Conservation (phyloP, 2,113 vertebrate species). For the Quiscalus mexicanus region DNA sequence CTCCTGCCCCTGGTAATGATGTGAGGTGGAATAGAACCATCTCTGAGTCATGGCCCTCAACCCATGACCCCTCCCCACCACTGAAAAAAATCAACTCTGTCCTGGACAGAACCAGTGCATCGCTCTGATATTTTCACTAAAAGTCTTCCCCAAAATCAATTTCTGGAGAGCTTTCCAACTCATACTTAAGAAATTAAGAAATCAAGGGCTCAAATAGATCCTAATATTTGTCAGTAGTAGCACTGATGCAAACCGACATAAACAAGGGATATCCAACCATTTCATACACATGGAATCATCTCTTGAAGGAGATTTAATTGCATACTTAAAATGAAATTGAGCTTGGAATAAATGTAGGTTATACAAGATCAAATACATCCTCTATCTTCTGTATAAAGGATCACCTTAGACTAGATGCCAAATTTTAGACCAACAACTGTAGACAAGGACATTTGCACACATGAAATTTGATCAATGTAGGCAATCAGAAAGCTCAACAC, state of each 20-base stretch:
- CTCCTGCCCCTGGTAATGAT: not conserved
- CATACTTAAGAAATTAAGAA: not conserved
- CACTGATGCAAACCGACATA: not conserved
- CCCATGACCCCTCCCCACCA: fast-evolving
- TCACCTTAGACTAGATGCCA: not conserved
- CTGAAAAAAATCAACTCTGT: not conserved
- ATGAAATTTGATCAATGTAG: not conserved
- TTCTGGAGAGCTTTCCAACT: not conserved
- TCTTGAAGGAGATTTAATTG: not conserved
- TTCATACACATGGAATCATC: not conserved
- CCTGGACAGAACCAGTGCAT: not conserved
- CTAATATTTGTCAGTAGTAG: not conserved
- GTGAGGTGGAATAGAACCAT: not conserved
- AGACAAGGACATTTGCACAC: not conserved
- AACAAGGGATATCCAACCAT: not conserved
- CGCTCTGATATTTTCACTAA: fast-evolving
- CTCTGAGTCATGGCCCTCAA: fast-evolving
- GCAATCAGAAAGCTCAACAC: not conserved
- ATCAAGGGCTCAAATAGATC: not conserved
- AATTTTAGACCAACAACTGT: not conserved
- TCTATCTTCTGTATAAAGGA: not conserved
- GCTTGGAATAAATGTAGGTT: not conserved
- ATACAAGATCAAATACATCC: not conserved
- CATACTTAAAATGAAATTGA: not conserved
- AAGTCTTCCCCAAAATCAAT: not conserved